Percentiles rank a stretch among this genome's conserved stretches.
These are phyloP conservation scores for Ditylenchus weischeri DNA, from an alignment of 2,888 invertebrate species.

Conservation along the genomic window DNA sequence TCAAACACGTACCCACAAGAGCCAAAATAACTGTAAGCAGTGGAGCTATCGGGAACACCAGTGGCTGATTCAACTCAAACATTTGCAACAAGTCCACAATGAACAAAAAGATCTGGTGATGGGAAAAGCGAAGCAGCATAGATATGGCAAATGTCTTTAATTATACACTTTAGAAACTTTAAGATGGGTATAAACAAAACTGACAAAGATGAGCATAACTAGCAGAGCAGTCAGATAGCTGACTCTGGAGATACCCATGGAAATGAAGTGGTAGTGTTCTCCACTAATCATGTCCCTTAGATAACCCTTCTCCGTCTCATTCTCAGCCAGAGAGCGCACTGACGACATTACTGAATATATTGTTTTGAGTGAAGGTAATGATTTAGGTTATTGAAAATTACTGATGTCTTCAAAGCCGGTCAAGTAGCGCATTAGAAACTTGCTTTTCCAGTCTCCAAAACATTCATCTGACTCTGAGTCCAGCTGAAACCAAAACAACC, in stretches of 20 bases:
- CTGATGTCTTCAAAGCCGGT: constrained; percentile 90
- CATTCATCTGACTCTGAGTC: constrained; percentile 85
- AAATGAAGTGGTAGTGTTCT: constrained; percentile 95
- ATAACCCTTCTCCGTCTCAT: constrained; percentile 84
- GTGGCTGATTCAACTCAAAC: constrained; percentile 90
- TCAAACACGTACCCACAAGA: constrained; percentile 76
- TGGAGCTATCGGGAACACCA: constrained; percentile 92
- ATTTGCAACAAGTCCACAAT: constrained; percentile 96
- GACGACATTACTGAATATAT: constrained; percentile 75
- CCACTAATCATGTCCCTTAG: constrained; percentile 88
- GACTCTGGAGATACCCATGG: constrained; percentile 89
- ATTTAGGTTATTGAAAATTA: no score
- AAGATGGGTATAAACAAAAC: constrained; percentile 62
- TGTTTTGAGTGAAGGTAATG: constrained; percentile 73
- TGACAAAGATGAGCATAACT: constrained; percentile 97
- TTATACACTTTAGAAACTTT: not conserved
- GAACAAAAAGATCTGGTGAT: constrained; percentile 98
- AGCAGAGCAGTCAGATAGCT: constrained; percentile 92
- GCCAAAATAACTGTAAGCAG: constrained; percentile 94
- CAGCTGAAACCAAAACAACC: constrained; percentile 36
- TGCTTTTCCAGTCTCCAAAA: constrained; percentile 86
- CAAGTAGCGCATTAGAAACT: constrained; percentile 77
- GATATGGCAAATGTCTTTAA: constrained; percentile 94
- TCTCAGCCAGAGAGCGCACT: constrained; percentile 87
- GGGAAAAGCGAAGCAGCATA: constrained; percentile 93